Base-by-base conservation (phyloP, 2,888 invertebrate species). In the Camptogramma bilineatum region DNA sequence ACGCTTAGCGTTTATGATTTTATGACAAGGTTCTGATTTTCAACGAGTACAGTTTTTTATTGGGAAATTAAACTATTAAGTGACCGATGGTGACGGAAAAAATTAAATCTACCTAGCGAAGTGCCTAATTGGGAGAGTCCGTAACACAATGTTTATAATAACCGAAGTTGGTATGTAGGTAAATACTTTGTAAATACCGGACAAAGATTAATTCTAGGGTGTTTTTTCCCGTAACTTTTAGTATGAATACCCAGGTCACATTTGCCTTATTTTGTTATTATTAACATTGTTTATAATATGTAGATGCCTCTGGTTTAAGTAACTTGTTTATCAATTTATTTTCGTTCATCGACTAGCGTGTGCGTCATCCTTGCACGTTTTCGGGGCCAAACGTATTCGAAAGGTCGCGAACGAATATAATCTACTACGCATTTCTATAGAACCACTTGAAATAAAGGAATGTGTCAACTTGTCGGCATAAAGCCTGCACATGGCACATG, bases 401-500 rank as follows among this genome's bases (percentile, higher is more conserved):
- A 73, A 78, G 64, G 73, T 74, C 66, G 52, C 54, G 19, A 68
- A 64, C 72, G 60, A 54, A 73, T 69, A n/a, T 70, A 13, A 16
- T 34, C 10, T 21, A 31, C 42, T 59, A 17, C 28, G 44, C 51
- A 74, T 69, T 76, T 75, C 72, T 28, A 28, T 4, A 4, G 2
- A 69, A 68, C 71, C 70, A 70, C 76, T 68, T 72, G 70, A 70
- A 39, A 13, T 39, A 39, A 28, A 75, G 73, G 62, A 75, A 76
- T 74, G 72, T 74, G 75, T 73, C 76, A 75, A 77, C 75, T 81
- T 80, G 82, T 79, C 80, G 69, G 67, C 67, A 78, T 79, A 82
- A 87, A 85, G 83, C 79, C 54, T 76, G 82, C 92, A 92, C 85
- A 87, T 93, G 93, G 82, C 92, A 92, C 85, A 87, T 93, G 93